Base-by-base conservation (phyloP, 2,888 invertebrate species). In the Pyrocoelia pectoralis region DNA sequence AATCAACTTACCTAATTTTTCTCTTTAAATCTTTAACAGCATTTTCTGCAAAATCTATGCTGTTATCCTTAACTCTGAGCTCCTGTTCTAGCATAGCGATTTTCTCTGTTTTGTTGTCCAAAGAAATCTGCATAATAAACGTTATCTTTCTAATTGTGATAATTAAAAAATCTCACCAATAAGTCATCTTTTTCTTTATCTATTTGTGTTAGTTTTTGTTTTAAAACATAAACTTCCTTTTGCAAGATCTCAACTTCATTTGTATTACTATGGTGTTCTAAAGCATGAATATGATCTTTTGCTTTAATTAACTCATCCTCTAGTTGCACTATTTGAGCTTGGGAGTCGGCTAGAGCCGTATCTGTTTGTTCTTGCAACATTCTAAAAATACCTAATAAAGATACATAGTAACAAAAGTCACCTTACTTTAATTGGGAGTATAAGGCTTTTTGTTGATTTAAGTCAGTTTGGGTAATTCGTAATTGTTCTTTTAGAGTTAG, bases 281-380 rank as follows among this genome's bases (percentile, higher is more conserved):
- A 33, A 33, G 2, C 33, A 3, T n/a, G 33, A n/a, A 33, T 33
- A 3, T 33, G 33, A n/a, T 87, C 86, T 76, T 87, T 85, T 6
- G 88, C 84, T 59, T 84, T 78, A 66, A 85, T 85, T 8, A 90
- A 78, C 77, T 91, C 88, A 18, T 84, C 86, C 77, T 91, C 90
- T 9, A 86, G 80, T 68, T 85, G 83, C 40, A 86, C 74, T 33
- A 92, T 77, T 78, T 91, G 89, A 76, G 84, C 85, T 78, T 92
- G 91, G 58, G 88, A 83, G 69, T 91, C 90, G 56, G 84, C 83
- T 63, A 90, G 83, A 46, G 89, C 87, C 73, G 88, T 86, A 79
- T 93, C 92, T 2, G 91, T 90, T 83, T 93, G 91, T 72, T 91
- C 86, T 74, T 93, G 91, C 51, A 92, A 83, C 68, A 88, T 85